Base-by-base conservation (phyloP, 2,113 vertebrate species). In the Catharus minimus region DNA sequence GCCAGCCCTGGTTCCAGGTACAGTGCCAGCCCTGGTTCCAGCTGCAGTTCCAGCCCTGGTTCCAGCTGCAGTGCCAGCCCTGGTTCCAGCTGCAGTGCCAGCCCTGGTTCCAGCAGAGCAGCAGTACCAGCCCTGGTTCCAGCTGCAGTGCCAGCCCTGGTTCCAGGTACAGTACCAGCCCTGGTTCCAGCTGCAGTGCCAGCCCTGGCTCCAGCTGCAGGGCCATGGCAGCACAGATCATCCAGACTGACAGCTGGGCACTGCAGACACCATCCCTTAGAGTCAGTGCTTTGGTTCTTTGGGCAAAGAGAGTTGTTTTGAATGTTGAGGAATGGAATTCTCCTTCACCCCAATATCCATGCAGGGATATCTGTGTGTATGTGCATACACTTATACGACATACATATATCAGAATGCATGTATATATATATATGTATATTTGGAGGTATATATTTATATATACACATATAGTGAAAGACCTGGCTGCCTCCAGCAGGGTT, bases 281-380 rank as follows among this genome's bases (percentile, higher is more conserved):
- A 16, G 22, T 21, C 58, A n/a, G 0, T 13, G 38, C 76, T 47
- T n/a, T 15, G 57, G 2, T 47, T 15, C n/a, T 72, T 14, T 1
- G 3, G 58, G n/a, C 30, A 39, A 32, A 68, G 32, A 26, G 12
- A 27, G 41, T 2, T 82, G 53, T 15, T 60, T 1, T 28, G 62
- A 36, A 19, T 12, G 27, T 0, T 0, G 2, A 68, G 22, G 49
- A 33, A 7, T 53, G 60, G 32, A 32, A 21, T 22, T 44, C 21
- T 43, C 23, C 55, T 68, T 17, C 50, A 28, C 12, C 20, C 30
- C 1, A 0, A 13, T 1, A 4, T 8, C 20, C 56, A 4, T 0
- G 0, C 15, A 33, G 38, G 21, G 27, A 32, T 21, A 7, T 11
- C 7, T 49, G 0, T 33, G 4, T 55, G 14, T 28, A 28, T 32